These are phyloP conservation scores for Nycticebus coucang DNA, from an alignment of 2,113 vertebrate species.

Conservation along the genomic window DNA sequence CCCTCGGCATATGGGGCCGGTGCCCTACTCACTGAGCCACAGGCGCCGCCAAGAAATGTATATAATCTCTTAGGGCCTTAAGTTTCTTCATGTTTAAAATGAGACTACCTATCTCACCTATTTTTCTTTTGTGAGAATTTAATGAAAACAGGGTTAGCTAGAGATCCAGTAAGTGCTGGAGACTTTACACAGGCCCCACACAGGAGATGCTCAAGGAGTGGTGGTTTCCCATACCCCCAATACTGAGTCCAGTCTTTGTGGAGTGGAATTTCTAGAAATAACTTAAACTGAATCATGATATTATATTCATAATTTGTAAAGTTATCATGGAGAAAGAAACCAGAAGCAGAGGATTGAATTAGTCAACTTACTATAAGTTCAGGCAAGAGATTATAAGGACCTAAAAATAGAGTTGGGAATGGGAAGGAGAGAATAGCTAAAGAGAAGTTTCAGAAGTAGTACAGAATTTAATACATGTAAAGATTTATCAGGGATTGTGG, in stretches of 20 bases:
- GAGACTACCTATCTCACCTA: not conserved
- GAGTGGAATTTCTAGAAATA: not conserved
- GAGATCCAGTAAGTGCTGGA: not conserved
- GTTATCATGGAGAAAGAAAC: not conserved
- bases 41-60: no score
- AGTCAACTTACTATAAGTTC: not conserved
- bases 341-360: not conserved
- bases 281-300: not conserved
- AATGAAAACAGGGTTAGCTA: not conserved
- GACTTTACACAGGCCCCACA: not conserved
- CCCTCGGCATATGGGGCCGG: no score
- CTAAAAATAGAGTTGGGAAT: not conserved
- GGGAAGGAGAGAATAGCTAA: not conserved
- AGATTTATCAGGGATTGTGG: not conserved
- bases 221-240: not conserved
- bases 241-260: not conserved
- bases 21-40: no score
- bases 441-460: not conserved
- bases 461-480: not conserved
- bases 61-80: not conserved
- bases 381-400: not conserved
- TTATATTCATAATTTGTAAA: slow-evolving; percentile 13
- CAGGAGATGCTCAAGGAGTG: not conserved
- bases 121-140: not conserved
- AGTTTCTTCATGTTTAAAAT: slow-evolving; percentile 18